A percentile compares a stretch with the other conserved stretches of the same genome.
These are phyloP conservation scores for Oryzias dopingdopingensis DNA, from an alignment of 2,797 vertebrate species.

Conservation along the genomic window DNA sequence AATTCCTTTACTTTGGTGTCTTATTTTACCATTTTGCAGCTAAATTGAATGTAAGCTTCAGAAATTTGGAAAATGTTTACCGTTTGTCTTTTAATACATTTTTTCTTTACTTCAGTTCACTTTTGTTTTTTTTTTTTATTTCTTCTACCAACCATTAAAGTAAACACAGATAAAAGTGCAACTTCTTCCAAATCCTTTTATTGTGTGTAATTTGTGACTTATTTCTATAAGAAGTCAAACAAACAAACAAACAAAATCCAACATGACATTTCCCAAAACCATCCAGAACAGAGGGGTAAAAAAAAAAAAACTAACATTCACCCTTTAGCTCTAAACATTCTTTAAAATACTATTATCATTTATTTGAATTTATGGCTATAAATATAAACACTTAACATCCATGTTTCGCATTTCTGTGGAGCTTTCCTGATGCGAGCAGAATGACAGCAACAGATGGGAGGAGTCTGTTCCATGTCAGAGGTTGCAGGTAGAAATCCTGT, in stretches of 20 bases:
- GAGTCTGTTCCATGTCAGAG: constrained; percentile 60
- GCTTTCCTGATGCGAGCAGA: constrained; percentile 50
- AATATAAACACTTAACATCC: constrained; percentile 74
- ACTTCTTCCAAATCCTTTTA: constrained; percentile 72
- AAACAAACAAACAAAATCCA: constrained; percentile 28
- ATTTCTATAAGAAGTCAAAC: constrained; percentile 60
- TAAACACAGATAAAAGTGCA: constrained; percentile 6
- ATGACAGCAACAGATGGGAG: constrained; percentile 43
- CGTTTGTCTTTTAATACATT: too few species aligned
- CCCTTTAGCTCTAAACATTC: constrained; percentile 58
- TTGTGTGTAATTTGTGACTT: constrained; percentile 69
- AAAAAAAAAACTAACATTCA: constrained; percentile 71
- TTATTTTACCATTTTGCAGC: too few species aligned
- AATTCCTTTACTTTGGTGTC: too few species aligned
- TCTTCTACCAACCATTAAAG: background rate
- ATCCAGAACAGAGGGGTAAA: constrained; percentile 65
- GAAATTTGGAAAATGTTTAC: too few species aligned
- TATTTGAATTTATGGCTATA: constrained; percentile 57
- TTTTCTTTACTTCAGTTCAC: too few species aligned
- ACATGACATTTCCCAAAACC: constrained; percentile 45
- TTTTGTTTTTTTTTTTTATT: background rate
- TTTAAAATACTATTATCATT: constrained; percentile 73
- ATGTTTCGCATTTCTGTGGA: constrained; percentile 66
- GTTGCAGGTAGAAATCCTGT: constrained; percentile 77
- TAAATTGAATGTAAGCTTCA: too few species aligned